Evolutionary conservation across 2,113 vertebrate genomes (phyloP), one percentile per base, ranked within the genome.

Genomic region (Ptilonorhynchus violaceus): DNA sequence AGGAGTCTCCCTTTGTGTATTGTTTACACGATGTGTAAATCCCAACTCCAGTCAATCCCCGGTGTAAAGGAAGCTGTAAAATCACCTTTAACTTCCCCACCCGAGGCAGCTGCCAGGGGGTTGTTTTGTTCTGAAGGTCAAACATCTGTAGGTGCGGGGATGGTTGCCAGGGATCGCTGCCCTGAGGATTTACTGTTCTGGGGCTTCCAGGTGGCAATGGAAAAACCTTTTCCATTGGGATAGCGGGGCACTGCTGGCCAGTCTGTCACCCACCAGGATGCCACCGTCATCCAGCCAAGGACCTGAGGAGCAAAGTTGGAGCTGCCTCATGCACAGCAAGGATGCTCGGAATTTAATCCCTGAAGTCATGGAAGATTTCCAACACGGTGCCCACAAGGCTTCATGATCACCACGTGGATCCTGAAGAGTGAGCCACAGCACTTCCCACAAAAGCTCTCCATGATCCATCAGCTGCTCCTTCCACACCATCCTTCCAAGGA

Each of bases 261-360:
- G 49, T 42, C 60, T n/a, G 33, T 15, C 11, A 60, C 63, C 42
- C 49, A 20, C 8, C 63, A 55, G 49, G 30, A 19, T 11, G 41
- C 4, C 68, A 58, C 15, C 0, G 1, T 20, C 42, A 59, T 4
- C 31, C 70, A 79, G 84, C 28, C 72, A 50, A 67, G 33, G 49
- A 19, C 6, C 50, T 4, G 2, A 15, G 58, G 3, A 79, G 46
- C 70, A 63, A 59, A 55, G 62, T 63, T 23, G 17, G 53, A 88
- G 84, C 76, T 59, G 83, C 74, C 70, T 13, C 19, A 3, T 0
- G 10, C 49, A 50, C 2, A 0, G 21, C 41, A 22, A 59, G 63
- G 68, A 22, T 0, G 0, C 46, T 33, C 27, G 1, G 4, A 37
- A 46, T 35, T 22, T 20, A 9, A 28, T 41, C 49, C 75, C 18